phyloP scores from a whole-genome alignment of 2,797 vertebrate genomes.

The Triplophysa yarkandensis region DNA sequence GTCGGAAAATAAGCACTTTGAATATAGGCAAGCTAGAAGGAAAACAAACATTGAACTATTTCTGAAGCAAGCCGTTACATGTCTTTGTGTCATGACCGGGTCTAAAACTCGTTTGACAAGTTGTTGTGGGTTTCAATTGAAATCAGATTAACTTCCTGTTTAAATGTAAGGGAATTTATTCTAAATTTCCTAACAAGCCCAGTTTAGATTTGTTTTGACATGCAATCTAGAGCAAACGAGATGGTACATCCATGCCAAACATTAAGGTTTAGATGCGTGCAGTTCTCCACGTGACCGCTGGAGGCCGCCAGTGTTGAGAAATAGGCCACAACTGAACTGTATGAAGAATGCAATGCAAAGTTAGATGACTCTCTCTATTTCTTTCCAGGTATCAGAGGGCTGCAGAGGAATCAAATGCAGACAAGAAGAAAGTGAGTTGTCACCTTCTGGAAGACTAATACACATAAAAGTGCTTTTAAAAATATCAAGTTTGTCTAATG shows the following conservation, averaged over 20 bases:
- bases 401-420: conserved; percentile 83
- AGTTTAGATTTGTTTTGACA: conserved; percentile 12
- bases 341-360: neutral
- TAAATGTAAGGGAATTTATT: neutral
- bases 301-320: conserved; percentile 6
- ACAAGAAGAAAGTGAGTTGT: conserved; percentile 83
- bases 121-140: neutral
- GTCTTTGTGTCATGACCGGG: neutral
- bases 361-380: neutral
- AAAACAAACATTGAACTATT: too few relatives aligned
- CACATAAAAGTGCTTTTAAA: neutral
- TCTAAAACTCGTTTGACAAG: conserved; percentile 10
- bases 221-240: neutral
- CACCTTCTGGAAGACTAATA: neutral
- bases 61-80: neutral
- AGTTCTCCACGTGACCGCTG: neutral
- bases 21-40: neutral
- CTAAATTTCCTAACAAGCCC: neutral
- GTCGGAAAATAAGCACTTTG: neutral
- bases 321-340: neutral
- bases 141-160: conserved; percentile 1
- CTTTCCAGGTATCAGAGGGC: conserved; percentile 89
- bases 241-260: neutral
- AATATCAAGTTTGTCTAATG: neutral
- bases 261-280: neutral